Conservation (phyloP, 1,140 invertebrate genomes). For the Drosophila busckii region DNA sequence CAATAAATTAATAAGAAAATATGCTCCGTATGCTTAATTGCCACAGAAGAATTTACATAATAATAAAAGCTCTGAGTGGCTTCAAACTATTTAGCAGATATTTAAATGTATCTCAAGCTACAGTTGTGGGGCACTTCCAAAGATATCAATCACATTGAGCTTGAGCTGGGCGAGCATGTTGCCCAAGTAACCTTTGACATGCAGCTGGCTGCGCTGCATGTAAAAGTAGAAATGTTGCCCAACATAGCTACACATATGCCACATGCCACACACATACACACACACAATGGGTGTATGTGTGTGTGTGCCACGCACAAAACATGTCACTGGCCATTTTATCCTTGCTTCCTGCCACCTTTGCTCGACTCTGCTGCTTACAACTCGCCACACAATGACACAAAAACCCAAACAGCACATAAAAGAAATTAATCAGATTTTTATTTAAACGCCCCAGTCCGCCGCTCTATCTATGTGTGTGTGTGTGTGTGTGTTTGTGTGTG, state of each 20-base stretch:
- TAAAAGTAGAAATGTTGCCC: background rate
- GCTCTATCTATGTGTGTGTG: constrained; percentile 7
- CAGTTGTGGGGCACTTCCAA: constrained; percentile 13
- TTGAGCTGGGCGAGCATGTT: constrained; percentile 21
- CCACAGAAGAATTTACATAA: too few relatives aligned
- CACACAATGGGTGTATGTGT: too few relatives aligned
- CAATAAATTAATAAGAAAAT: constrained; percentile 76
- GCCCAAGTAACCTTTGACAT: constrained; percentile 42
- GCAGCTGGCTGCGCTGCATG: constrained; percentile 50
- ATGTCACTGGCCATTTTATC: constrained; percentile 61
- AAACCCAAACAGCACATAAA: constrained; percentile 60
- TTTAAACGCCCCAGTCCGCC: constrained; percentile 61
- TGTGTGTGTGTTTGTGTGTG: constrained; percentile 7
- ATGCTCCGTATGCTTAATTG: too few relatives aligned
- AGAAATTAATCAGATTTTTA: constrained; percentile 76
- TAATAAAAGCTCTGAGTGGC: too few relatives aligned
- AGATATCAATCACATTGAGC: background rate
- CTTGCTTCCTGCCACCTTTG: constrained; percentile 61
- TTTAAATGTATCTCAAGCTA: too few relatives aligned
- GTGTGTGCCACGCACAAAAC: constrained; percentile 52
- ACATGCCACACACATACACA: constrained; percentile 45
- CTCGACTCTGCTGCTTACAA: background rate
- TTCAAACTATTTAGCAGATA: too few relatives aligned
- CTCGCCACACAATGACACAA: constrained; percentile 57
- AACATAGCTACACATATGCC: constrained; percentile 41